These are phyloP conservation scores for Apotomis capreana DNA, from an alignment of 2,888 invertebrate species.

Conservation along the genomic window DNA sequence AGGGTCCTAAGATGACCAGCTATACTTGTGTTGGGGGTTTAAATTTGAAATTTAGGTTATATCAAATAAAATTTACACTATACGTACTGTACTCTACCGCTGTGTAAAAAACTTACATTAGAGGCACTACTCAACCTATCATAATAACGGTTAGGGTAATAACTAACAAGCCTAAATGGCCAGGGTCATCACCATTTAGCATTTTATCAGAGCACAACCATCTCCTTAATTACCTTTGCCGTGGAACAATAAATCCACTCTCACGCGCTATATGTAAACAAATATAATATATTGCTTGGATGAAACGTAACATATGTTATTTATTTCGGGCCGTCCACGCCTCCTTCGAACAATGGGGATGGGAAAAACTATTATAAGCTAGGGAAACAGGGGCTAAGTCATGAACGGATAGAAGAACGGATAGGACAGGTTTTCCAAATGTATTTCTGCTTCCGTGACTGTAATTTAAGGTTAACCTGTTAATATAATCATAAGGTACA, in stretches of 20 bases:
- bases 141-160: neutral
- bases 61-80: too few relatives aligned
- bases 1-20: too few relatives aligned
- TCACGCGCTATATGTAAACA: conserved; percentile 51
- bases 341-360: conserved; percentile 60
- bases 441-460: too few relatives aligned
- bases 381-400: conserved; percentile 48
- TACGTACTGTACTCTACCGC: too few relatives aligned
- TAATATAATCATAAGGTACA: too few relatives aligned
- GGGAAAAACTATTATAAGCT: conserved; percentile 70
- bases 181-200: conserved; percentile 27
- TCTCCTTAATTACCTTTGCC: conserved; percentile 54
- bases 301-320: conserved; percentile 48
- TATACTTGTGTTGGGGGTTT: too few relatives aligned
- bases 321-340: conserved; percentile 50
- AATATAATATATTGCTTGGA: conserved; percentile 44
- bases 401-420: conserved; percentile 20
- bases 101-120: too few relatives aligned
- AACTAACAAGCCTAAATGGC: conserved; percentile 6
- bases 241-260: conserved; percentile 44
- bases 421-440: too few relatives aligned
- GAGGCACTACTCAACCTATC: too few relatives aligned
- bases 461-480: too few relatives aligned
- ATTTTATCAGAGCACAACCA: conserved; percentile 14
- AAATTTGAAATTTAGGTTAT: too few relatives aligned